Conservation (phyloP, 2,888 invertebrate species). For the Rhamnusium bicolor region DNA sequence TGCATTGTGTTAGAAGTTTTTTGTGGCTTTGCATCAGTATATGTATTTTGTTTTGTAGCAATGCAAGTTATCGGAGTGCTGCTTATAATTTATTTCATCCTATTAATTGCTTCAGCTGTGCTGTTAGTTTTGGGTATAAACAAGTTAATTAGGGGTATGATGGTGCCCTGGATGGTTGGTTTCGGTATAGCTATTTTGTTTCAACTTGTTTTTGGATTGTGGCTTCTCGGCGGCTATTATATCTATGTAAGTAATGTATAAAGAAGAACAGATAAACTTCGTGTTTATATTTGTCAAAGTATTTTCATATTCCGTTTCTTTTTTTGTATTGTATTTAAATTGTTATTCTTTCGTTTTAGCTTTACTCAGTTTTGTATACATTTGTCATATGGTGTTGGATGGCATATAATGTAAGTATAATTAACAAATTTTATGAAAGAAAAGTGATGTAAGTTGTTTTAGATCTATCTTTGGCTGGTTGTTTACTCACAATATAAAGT, state of each 20-base stretch:
- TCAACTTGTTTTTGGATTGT: slow-evolving; percentile 86
- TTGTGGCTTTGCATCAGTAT: not conserved
- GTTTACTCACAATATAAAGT: slow-evolving; percentile 90
- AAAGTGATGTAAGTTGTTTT: slow-evolving; percentile 64
- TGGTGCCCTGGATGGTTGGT: slow-evolving; percentile 85
- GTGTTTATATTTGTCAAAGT: too few relatives aligned
- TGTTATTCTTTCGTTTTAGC: slow-evolving; percentile 74
- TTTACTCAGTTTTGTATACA: slow-evolving; percentile 85
- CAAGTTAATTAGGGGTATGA: slow-evolving; percentile 83
- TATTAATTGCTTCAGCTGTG: slow-evolving; percentile 75
- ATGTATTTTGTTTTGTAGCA: slow-evolving; percentile 72
- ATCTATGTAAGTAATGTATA: slow-evolving; percentile 83
- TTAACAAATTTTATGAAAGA: not conserved
- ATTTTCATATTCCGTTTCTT: too few relatives aligned
- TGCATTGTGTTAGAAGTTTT: not conserved
- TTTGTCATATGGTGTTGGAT: slow-evolving; percentile 87
- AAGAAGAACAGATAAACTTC: not conserved
- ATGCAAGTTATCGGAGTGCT: slow-evolving; percentile 81
- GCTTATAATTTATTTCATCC: slow-evolving; percentile 75
- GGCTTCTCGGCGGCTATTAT: slow-evolving; percentile 91
- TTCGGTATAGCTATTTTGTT: slow-evolving; percentile 82
- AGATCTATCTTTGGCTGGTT: slow-evolving; percentile 91
- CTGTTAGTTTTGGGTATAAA: slow-evolving; percentile 78
- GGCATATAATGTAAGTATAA: slow-evolving; percentile 84
- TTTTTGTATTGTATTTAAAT: too few relatives aligned